Conservation (phyloP, 2,797 vertebrate genomes). For the Parauchenoglanis punctatus region DNA sequence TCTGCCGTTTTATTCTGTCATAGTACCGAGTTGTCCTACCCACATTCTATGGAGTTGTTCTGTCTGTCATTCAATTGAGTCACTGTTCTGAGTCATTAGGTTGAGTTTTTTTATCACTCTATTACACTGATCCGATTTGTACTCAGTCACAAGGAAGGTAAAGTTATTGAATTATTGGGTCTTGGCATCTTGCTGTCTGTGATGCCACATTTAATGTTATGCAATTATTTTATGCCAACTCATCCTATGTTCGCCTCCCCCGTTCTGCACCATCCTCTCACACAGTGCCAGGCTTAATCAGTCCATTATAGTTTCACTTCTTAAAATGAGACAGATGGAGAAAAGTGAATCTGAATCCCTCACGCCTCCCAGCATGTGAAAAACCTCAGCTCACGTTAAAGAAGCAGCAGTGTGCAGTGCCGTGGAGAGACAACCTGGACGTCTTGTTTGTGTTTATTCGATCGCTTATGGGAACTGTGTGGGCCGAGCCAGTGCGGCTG, state of each 20-base stretch:
- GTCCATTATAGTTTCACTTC: background rate
- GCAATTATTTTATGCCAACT: slow-evolving; percentile 8
- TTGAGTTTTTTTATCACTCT: background rate
- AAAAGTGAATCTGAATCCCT: slow-evolving; percentile 14
- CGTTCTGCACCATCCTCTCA: background rate
- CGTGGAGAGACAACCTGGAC: background rate
- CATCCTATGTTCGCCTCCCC: background rate
- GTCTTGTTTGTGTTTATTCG: slow-evolving; percentile 44
- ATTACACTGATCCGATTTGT: background rate
- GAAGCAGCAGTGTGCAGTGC: background rate
- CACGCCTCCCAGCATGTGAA: background rate
- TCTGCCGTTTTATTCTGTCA: background rate
- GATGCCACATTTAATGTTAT: background rate
- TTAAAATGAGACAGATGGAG: background rate
- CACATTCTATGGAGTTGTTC: background rate
- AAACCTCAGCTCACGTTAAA: background rate
- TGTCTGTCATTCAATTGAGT: background rate
- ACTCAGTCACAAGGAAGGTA: background rate
- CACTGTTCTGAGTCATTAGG: background rate
- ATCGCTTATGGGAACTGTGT: slow-evolving; percentile 23
- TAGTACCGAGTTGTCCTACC: background rate
- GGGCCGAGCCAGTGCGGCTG: slow-evolving; percentile 35
- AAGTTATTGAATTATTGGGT: background rate
- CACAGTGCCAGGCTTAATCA: background rate
- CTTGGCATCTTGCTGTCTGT: background rate